A percentile compares a stretch with the other conserved stretches of the same genome.
These are phyloP conservation scores for Scrobipalpa costella DNA, from an alignment of 2,888 invertebrate genomes.

Conservation along the genomic window DNA sequence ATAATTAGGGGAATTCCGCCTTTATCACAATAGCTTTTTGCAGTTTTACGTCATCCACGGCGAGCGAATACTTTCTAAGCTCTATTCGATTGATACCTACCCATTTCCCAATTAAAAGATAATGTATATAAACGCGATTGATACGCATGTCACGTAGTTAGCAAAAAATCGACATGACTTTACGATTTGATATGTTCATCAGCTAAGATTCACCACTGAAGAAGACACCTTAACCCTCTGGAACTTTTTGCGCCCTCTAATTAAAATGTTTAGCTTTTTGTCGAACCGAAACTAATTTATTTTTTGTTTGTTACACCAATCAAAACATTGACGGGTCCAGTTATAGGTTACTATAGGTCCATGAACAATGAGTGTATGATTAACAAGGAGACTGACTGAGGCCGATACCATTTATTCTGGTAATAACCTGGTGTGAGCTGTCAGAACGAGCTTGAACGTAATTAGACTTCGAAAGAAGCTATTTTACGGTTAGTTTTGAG, in stretches of 20 bases:
- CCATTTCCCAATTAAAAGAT: not conserved
- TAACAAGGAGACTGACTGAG: slow-evolving; percentile 41
- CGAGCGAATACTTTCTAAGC: not conserved
- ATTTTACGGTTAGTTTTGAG: slow-evolving; percentile 8
- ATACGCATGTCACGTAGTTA: not conserved
- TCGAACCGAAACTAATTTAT: slow-evolving; percentile 64
- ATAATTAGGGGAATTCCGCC: no score
- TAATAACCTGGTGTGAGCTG: slow-evolving; percentile 40
- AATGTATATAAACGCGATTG: not conserved
- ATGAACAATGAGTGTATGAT: slow-evolving; percentile 49
- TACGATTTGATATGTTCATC: slow-evolving; percentile 3
- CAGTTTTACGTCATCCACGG: no score
- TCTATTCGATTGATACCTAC: not conserved
- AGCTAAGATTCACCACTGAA: not conserved
- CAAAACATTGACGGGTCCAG: slow-evolving; percentile 29
- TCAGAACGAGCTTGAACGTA: slow-evolving; percentile 35
- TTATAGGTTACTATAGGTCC: slow-evolving; percentile 19
- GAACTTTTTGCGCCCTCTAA: slow-evolving; percentile 54
- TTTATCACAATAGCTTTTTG: no score
- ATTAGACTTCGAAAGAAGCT: slow-evolving; percentile 7
- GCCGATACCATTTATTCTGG: slow-evolving; percentile 44
- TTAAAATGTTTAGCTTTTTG: slow-evolving; percentile 71
- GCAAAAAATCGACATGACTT: not conserved
- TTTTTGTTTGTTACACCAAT: slow-evolving; percentile 51
- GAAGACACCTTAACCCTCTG: not conserved